Percentiles rank a stretch among this genome's conserved stretches.
These are phyloP conservation scores for Tachina grossa DNA, from an alignment of 2,888 invertebrate genomes.

Conservation along the genomic window DNA sequence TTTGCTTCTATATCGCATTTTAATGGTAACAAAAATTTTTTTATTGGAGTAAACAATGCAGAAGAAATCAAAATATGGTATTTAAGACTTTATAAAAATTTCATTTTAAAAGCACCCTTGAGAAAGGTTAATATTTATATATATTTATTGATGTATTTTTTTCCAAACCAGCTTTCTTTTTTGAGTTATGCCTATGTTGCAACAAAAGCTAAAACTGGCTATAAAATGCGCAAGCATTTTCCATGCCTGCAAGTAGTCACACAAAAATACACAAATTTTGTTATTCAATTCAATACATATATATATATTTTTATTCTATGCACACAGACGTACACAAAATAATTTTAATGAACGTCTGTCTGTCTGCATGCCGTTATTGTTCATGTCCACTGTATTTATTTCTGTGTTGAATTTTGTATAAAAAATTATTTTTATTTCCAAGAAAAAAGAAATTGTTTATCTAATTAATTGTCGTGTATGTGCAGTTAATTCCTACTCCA, in stretches of 20 bases:
- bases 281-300: not conserved
- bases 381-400: constrained; percentile 12
- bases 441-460: not conserved
- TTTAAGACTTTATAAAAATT: too few species aligned
- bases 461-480: constrained; percentile 38
- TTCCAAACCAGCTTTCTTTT: too few species aligned
- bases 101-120: too few species aligned
- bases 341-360: constrained; percentile 2
- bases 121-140: too few species aligned
- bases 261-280: not conserved
- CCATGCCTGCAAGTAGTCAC: constrained; percentile 3
- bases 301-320: not conserved
- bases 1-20: too few species aligned
- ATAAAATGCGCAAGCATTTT: not conserved
- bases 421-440: constrained; percentile 9
- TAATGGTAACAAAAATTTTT: too few species aligned
- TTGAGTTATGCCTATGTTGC: too few species aligned
- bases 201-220: too few species aligned
- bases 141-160: too few species aligned
- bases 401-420: not conserved
- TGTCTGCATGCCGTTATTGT: not conserved
- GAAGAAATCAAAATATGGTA: too few species aligned
- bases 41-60: too few species aligned
- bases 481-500: constrained; percentile 15
- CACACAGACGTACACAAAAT: constrained; percentile 9